Conservation (phyloP, 2,797 vertebrate species). For the Sebastes umbrosus region DNA sequence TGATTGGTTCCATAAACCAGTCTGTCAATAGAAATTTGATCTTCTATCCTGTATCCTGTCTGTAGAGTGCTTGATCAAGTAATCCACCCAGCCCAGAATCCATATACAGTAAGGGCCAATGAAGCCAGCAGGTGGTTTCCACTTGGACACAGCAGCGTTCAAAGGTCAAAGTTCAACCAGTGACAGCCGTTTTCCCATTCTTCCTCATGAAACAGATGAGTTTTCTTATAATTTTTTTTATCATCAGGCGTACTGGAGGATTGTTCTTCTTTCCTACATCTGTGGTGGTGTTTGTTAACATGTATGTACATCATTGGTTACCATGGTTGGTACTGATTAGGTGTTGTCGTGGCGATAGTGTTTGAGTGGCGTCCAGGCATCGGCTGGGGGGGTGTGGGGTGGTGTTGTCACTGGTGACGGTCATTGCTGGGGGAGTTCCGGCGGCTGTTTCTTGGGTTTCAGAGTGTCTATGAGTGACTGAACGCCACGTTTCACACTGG, state of each 20-base stretch:
- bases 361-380: conserved; percentile 61
- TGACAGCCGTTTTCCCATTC: conserved; percentile 14
- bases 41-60: conserved; percentile 31
- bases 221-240: neutral
- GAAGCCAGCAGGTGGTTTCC: conserved; percentile 14
- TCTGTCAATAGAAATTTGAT: conserved; percentile 26
- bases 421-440: conserved; percentile 88
- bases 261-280: conserved; percentile 22
- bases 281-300: conserved; percentile 62
- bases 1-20: conserved; percentile 21
- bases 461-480: conserved; percentile 99
- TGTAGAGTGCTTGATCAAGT: neutral
- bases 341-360: conserved; percentile 65
- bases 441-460: conserved; percentile 94
- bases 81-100: conserved; percentile 43
- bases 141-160: conserved; percentile 26
- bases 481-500: conserved; percentile 95
- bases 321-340: conserved; percentile 63
- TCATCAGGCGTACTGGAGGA: conserved; percentile 16
- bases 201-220: conserved; percentile 28
- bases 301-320: conserved; percentile 76
- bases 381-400: conserved; percentile 13
- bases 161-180: conserved; percentile 55
- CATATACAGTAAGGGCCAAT: conserved; percentile 7
- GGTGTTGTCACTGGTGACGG: conserved; percentile 53